Evolutionary conservation across 23 tunicate genomes (phyloP).

Genomic region (Ascidia mentula): DNA sequence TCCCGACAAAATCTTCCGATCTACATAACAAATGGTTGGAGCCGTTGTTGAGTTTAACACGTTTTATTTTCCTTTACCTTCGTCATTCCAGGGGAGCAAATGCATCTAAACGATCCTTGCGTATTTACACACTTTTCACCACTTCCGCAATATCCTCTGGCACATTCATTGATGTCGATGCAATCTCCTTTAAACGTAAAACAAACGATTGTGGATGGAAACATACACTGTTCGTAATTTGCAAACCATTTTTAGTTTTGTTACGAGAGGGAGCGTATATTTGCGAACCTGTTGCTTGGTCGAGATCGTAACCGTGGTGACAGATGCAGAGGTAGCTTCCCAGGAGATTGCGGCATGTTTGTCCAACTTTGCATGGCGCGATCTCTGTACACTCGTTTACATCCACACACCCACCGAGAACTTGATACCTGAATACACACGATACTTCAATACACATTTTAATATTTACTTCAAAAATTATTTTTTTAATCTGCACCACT

Average conservation of each 20-base stretch:
- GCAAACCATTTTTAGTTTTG: no score
- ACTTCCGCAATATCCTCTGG: conserved; percentile 69
- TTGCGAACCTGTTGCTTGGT: conserved; percentile 31
- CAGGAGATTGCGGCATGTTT: conserved; percentile 63
- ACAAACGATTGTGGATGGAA: not conserved
- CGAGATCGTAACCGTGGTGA: conserved; percentile 45
- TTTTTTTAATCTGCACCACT: no score
- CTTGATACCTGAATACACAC: no score
- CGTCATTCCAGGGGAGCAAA: conserved; percentile 64
- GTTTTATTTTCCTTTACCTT: conserved; percentile 29
- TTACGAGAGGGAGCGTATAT: no score
- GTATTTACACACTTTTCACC: conserved; percentile 76
- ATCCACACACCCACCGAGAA: conserved; percentile 63
- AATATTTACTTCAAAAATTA: no score
- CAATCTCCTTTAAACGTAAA: conserved; percentile 50
- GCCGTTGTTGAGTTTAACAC: not conserved
- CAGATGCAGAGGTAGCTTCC: conserved; percentile 76
- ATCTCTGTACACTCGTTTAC: conserved; percentile 76
- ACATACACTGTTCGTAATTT: not conserved
- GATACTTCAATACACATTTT: no score
- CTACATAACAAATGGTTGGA: conserved; percentile 27
- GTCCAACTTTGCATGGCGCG: conserved; percentile 69
- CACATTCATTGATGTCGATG: conserved; percentile 74
- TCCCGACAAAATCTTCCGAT: conserved; percentile 92
- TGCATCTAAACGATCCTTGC: conserved; percentile 62